These are phyloP conservation scores for Chunga burmeisteri DNA, from an alignment of 2,113 vertebrate genomes.

Conservation along the genomic window DNA sequence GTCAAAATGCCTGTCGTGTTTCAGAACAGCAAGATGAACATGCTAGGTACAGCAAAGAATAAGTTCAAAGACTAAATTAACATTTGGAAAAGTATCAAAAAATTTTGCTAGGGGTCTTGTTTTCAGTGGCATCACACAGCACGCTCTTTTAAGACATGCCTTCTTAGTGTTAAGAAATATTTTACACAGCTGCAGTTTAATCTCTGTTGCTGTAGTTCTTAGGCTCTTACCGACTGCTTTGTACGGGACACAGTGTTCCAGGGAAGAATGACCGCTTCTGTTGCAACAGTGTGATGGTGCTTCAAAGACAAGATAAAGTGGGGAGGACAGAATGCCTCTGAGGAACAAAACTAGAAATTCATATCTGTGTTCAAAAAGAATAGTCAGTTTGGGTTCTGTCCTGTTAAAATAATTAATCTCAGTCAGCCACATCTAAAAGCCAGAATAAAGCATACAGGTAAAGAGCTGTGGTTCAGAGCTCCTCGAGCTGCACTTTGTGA, in stretches of 20 bases:
- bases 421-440: not conserved
- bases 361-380: conserved; percentile 4
- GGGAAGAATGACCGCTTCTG: not conserved
- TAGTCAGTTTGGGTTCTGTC: not conserved
- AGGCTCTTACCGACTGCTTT: not conserved
- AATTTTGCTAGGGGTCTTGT: not conserved
- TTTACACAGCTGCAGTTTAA: conserved; percentile 8
- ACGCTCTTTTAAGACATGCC: not conserved
- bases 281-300: not conserved
- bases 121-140: not conserved
- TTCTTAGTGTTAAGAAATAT: not conserved
- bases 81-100: not conserved
- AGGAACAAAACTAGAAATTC: conserved; percentile 16
- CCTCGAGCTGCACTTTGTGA: not conserved
- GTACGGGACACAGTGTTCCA: not conserved
- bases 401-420: conserved; percentile 12
- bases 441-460: not conserved
- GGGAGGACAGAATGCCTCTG: not conserved
- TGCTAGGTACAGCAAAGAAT: not conserved
- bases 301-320: not conserved
- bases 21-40: not conserved
- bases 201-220: not conserved
- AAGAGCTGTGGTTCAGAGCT: not conserved
- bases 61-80: not conserved
- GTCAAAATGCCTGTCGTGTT: not conserved